Conservation (phyloP, 2,888 invertebrate species). For the Chymomyza caudatula region DNA sequence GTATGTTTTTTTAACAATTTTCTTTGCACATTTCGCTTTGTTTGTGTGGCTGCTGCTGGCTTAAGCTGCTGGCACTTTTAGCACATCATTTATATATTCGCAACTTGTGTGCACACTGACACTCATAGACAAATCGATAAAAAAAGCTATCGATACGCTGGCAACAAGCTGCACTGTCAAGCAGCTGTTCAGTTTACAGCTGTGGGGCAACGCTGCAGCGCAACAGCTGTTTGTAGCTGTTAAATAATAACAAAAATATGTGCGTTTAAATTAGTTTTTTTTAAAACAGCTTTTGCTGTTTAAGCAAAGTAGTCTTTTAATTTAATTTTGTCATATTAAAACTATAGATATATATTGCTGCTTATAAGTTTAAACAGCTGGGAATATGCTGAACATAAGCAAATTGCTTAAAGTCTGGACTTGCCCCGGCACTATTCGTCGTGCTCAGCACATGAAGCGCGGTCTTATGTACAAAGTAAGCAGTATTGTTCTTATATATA, state of each 20-base stretch:
- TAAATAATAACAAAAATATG: background rate
- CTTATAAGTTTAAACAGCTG: conserved; percentile 1
- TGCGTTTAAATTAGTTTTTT: background rate
- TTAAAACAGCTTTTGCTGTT: background rate
- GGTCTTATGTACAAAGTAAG: conserved; percentile 47
- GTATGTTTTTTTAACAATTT: background rate
- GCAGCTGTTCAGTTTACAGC: background rate
- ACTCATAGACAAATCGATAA: conserved; percentile 11
- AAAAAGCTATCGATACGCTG: background rate
- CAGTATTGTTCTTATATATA: background rate
- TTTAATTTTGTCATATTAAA: background rate
- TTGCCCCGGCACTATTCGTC: conserved; percentile 1
- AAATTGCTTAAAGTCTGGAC: background rate
- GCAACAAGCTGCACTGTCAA: background rate
- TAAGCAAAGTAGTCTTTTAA: background rate
- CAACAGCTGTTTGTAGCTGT: background rate
- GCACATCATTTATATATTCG: background rate
- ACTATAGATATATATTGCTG: background rate
- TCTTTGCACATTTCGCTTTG: background rate
- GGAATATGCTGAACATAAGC: background rate
- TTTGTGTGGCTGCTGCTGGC: background rate
- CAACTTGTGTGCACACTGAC: conserved; percentile 23
- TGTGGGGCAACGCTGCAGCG: background rate
- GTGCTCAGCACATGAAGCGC: conserved; percentile 49
- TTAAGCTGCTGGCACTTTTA: conserved; percentile 1